phyloP scores from a whole-genome alignment of 2,113 vertebrate species.

The Hyla sarda region DNA sequence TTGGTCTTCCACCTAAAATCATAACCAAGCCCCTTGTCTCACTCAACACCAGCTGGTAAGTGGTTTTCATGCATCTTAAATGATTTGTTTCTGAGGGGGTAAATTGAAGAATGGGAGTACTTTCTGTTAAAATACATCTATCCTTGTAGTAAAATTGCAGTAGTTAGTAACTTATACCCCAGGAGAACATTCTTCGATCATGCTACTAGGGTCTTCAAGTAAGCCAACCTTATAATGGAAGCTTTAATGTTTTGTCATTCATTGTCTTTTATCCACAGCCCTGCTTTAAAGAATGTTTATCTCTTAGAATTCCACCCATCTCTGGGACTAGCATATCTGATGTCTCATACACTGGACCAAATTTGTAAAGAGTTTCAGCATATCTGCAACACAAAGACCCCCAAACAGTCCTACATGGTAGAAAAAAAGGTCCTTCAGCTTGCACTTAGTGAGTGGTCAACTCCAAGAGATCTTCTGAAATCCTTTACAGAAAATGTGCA shows the following conservation, averaged over 20 bases:
- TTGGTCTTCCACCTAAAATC: conserved; percentile 73
- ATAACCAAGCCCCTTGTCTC: conserved; percentile 74
- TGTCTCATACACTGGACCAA: conserved; percentile 67
- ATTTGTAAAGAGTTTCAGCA: conserved; percentile 70
- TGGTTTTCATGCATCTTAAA: conserved; percentile 65
- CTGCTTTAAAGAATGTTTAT: conserved; percentile 70
- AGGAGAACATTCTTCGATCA: too few relatives aligned
- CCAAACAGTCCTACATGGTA: conserved; percentile 63
- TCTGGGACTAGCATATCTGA: conserved; percentile 67
- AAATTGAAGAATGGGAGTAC: neutral
- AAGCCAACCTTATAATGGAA: neutral
- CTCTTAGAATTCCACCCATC: conserved; percentile 79
- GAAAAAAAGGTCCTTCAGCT: conserved; percentile 68
- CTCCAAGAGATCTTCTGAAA: conserved; percentile 61
- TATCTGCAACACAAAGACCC: conserved; percentile 61
- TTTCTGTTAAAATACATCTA: neutral
- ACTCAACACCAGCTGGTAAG: conserved; percentile 72
- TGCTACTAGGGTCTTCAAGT: neutral
- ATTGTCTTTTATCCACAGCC: conserved; percentile 65
- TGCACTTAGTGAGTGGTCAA: conserved; percentile 69
- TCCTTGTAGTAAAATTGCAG: neutral
- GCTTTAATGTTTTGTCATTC: neutral
- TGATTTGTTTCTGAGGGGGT: neutral
- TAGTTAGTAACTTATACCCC: neutral
- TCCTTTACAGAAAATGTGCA: conserved; percentile 71